A percentile compares a stretch with the other conserved stretches of the same genome.
Evolutionary conservation across 2,888 invertebrate species (phyloP).

Genomic region (Platerodrilus igneus): DNA sequence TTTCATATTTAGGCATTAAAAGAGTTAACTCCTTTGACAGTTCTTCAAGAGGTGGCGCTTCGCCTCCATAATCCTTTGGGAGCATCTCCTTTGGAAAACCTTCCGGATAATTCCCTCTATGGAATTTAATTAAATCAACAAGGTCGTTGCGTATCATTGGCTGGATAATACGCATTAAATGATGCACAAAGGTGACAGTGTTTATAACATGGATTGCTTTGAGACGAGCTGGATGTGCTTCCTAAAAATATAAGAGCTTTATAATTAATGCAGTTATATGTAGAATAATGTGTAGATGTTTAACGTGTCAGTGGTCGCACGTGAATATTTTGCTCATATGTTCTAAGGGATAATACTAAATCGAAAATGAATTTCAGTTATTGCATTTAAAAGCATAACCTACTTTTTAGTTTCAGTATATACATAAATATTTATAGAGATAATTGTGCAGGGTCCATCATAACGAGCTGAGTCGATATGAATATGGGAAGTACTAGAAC

Average conservation of each 20-base stretch:
- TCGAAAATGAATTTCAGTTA: too few relatives aligned
- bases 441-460: too few relatives aligned
- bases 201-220: slow-evolving; percentile 64
- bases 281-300: slow-evolving; percentile 6
- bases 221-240: slow-evolving; percentile 62
- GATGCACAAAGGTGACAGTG: slow-evolving; percentile 63
- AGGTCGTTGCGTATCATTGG: slow-evolving; percentile 62
- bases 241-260: slow-evolving; percentile 47
- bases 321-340: too few relatives aligned
- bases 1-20: slow-evolving; percentile 56
- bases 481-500: too few relatives aligned
- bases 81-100: slow-evolving; percentile 43
- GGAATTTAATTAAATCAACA: slow-evolving; percentile 57
- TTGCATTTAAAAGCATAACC: too few relatives aligned
- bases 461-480: too few relatives aligned
- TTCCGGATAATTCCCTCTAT: slow-evolving; percentile 43
- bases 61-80: slow-evolving; percentile 60
- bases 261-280: slow-evolving; percentile 3
- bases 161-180: slow-evolving; percentile 61
- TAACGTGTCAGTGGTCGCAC: too few relatives aligned
- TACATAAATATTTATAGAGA: too few relatives aligned
- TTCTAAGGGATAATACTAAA: too few relatives aligned
- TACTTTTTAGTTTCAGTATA: too few relatives aligned
- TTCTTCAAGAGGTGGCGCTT: slow-evolving; percentile 52
- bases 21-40: slow-evolving; percentile 54